A percentile compares a stretch with the other conserved stretches of the same genome.
These are phyloP conservation scores for Gerris buenoi DNA, from an alignment of 1,140 invertebrate species.

Conservation along the genomic window DNA sequence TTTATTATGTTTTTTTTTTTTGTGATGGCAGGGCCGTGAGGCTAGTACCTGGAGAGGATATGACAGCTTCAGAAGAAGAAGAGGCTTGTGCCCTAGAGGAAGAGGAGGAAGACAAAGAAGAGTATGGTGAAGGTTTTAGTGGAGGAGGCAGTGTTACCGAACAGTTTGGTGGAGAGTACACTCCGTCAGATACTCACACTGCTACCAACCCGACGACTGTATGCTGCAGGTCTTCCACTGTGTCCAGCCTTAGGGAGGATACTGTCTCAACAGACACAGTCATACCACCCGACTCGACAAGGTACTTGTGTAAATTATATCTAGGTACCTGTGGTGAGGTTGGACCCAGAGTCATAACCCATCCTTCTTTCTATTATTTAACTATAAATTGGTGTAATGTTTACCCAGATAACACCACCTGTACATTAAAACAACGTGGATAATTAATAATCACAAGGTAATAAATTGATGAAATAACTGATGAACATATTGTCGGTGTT, in stretches of 20 bases:
- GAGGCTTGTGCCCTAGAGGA: background rate
- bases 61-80: background rate
- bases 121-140: background rate
- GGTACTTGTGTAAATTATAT: no score
- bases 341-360: no score
- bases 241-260: constrained; percentile 9
- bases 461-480: no score
- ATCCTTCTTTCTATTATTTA: no score
- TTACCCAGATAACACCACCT: no score
- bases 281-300: constrained; percentile 9
- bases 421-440: no score
- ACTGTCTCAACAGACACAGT: constrained; percentile 9
- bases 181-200: background rate
- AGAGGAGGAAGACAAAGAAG: background rate
- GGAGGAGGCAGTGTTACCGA: background rate
- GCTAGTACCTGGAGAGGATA: constrained; percentile 6
- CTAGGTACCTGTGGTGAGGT: no score
- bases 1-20: no score
- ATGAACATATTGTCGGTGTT: no score
- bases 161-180: no score
- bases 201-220: background rate
- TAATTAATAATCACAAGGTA: no score
- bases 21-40: constrained; percentile 15
- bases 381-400: no score
- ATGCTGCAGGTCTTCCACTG: constrained; percentile 1